These are phyloP conservation scores for Sterna hirundo DNA, from an alignment of 2,113 vertebrate genomes.

Conservation along the genomic window DNA sequence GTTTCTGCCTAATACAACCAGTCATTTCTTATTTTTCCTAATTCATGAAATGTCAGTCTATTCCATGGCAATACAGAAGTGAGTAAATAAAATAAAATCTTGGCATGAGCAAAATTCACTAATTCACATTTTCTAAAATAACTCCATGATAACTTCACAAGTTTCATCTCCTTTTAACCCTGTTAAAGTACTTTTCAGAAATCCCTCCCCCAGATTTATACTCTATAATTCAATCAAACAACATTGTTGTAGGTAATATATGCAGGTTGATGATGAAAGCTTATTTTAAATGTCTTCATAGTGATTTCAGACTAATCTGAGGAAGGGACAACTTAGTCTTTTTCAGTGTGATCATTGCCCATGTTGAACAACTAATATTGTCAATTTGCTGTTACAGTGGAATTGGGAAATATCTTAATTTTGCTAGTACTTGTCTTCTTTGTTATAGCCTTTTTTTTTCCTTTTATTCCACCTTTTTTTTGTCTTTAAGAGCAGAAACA, in stretches of 20 bases:
- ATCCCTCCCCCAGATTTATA: neutral
- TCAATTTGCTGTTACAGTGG: neutral
- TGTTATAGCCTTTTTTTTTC: neutral
- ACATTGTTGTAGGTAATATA: neutral
- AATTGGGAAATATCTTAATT: neutral
- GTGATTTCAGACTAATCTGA: slow-evolving; percentile 25
- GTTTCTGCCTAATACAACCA: neutral
- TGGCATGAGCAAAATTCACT: neutral
- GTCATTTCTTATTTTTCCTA: neutral
- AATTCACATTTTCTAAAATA: neutral
- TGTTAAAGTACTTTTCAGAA: neutral
- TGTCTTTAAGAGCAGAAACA: neutral
- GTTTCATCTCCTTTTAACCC: neutral
- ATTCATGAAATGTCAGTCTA: neutral
- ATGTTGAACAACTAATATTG: neutral
- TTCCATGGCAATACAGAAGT: neutral
- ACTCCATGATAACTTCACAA: neutral
- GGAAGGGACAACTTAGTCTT: neutral
- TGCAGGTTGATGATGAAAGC: slow-evolving; percentile 9
- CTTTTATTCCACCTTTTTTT: neutral
- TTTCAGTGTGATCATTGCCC: neutral
- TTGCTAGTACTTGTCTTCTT: neutral
- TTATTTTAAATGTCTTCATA: neutral
- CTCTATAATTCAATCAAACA: slow-evolving; percentile 24
- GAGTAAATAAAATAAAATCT: neutral